Evolutionary conservation across 2,888 invertebrate genomes (phyloP), one percentile per base, ranked within the genome.

Genomic region (Heliconius ethilla): DNA sequence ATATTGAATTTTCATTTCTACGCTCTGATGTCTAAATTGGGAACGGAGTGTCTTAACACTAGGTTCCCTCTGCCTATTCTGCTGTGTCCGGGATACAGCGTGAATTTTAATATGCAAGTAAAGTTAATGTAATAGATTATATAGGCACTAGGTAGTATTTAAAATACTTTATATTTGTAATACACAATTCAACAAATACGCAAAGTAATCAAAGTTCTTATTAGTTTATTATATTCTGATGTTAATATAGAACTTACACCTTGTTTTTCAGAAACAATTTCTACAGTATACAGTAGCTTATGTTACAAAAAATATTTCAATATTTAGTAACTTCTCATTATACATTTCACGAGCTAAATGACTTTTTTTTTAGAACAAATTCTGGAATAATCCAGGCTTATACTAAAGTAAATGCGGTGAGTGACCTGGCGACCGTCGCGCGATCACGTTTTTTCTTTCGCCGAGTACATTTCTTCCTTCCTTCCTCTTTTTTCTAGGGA

Each of bases 371-470:
- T 45, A 62, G 77, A 80, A 75, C 78, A 75, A 75, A 79, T 80
- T 79, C 78, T 78, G 78, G 80, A 78, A 80, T 79, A 78, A 77
- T 79, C 79, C 79, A 37, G 77, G 77, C 70, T 80, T 40, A 75
- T 80, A 75, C 79, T 80, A 81, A 81, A 73, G 82, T 70, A 70
- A 29, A 62, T 69, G 65, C 85, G 88, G 90, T 90, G 89, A 89
- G 82, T 90, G 91, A 90, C 89, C 88, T 84, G 78, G 75, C 79
- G 59, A 74, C 73, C 77, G 77, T 40, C 25, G 40, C 15, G 67
- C 67, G 67, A 62, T 55, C 86, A 88, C 87, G 87, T 87, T 88
- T 86, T 73, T 75, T 79, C 81, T 77, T 76, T 76, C 73, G 55
- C 75, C 75, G 62, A 75, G 76, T 69, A 77, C 79, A 82, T 83